Percentiles rank a stretch among this genome's conserved stretches.
phyloP scores from a whole-genome alignment of 2,797 vertebrate species.

The Cuniculus paca region DNA sequence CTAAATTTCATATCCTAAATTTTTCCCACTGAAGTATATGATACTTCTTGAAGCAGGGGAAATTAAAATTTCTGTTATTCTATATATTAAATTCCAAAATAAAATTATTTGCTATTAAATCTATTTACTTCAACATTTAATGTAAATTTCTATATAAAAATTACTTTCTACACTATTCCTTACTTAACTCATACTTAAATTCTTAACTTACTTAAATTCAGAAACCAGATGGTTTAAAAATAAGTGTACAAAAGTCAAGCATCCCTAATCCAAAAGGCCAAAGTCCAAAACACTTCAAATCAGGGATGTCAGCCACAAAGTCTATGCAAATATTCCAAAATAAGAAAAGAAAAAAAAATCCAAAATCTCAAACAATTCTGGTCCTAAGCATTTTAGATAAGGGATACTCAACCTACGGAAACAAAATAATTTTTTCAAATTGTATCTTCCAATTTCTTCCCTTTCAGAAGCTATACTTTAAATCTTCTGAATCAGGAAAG shows the following conservation, averaged over 20 bases:
- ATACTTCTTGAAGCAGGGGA: background rate
- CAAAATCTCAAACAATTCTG: background rate
- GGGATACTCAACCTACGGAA: background rate
- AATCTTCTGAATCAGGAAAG: conserved; percentile 21
- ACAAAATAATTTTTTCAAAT: conserved; percentile 43
- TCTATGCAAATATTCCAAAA: background rate
- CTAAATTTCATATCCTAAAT: background rate
- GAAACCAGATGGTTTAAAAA: conserved; percentile 23
- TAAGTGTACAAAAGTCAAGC: background rate
- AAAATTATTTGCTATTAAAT: conserved; percentile 1
- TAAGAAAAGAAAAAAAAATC: background rate
- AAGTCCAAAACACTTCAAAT: background rate
- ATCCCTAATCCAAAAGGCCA: background rate
- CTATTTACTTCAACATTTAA: background rate
- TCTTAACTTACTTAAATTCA: conserved; percentile 47
- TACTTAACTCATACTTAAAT: conserved; percentile 39
- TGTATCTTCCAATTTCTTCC: conserved; percentile 13
- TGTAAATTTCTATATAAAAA: background rate
- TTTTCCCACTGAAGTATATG: background rate
- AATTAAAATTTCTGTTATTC: conserved; percentile 30
- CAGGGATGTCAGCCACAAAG: background rate
- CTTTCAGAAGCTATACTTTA: conserved; percentile 40
- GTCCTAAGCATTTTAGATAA: background rate
- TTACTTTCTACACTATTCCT: background rate
- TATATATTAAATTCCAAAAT: conserved; percentile 57